Evolutionary conservation across 2,797 vertebrate species (phyloP).

Genomic region (Urophycis tenuis): DNA sequence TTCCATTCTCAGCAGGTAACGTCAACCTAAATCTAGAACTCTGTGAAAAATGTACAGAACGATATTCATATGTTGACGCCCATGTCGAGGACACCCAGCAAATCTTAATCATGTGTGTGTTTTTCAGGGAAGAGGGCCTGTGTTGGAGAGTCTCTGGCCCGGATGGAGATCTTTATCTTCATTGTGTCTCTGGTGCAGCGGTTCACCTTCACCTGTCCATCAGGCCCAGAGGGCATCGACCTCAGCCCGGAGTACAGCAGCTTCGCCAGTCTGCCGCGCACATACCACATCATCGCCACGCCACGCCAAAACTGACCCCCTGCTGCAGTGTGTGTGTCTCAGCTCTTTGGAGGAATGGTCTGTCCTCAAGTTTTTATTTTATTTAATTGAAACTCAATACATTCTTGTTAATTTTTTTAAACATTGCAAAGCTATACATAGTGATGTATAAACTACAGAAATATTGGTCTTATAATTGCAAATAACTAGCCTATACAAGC

Average conservation of each 20-base stretch:
- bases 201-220: constrained; percentile 51
- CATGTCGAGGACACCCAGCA: too few relatives aligned
- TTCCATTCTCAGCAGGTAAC: constrained; percentile 63
- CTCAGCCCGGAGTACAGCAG: constrained; percentile 62
- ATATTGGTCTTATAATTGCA: neutral
- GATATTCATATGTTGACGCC: too few relatives aligned
- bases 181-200: constrained; percentile 66
- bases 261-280: constrained; percentile 64
- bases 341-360: neutral
- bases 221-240: constrained; percentile 45
- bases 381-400: neutral
- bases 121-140: constrained; percentile 71
- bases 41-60: too few relatives aligned
- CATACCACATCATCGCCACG: constrained; percentile 61
- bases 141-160: constrained; percentile 74
- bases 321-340: neutral
- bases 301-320: constrained; percentile 28
- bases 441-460: neutral
- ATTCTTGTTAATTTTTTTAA: neutral
- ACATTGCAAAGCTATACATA: neutral
- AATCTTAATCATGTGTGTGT: too few relatives aligned
- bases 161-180: constrained; percentile 76
- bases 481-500: neutral
- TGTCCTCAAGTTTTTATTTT: neutral
- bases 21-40: neutral